Conservation (phyloP, 1,140 invertebrate genomes). For the Caerostris extrusa region DNA sequence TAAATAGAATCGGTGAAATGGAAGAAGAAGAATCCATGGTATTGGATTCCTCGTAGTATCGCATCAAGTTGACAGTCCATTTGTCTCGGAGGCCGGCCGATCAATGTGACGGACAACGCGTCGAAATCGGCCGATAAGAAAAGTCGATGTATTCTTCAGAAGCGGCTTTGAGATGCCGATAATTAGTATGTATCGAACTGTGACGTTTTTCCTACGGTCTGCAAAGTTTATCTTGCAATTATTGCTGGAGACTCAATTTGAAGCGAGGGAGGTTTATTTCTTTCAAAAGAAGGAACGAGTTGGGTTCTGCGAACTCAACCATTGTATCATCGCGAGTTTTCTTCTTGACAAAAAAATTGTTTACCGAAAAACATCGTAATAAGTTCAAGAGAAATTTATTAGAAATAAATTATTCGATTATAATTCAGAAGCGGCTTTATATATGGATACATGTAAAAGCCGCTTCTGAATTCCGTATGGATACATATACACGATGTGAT, state of each 20-base stretch:
- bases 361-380: no score
- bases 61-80: slow-evolving; percentile 54
- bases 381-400: no score
- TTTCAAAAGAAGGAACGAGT: no score
- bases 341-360: no score
- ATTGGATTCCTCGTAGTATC: slow-evolving; percentile 48
- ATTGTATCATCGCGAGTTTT: no score
- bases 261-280: no score
- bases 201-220: neutral
- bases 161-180: slow-evolving; percentile 39
- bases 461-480: no score
- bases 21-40: neutral
- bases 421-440: no score
- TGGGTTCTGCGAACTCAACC: no score
- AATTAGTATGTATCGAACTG: slow-evolving; percentile 32
- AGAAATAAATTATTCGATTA: no score
- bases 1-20: neutral
- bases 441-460: no score
- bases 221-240: slow-evolving; percentile 24
- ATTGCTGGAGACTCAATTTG: neutral
- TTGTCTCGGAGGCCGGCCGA: slow-evolving; percentile 20
- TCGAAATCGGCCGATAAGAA: slow-evolving; percentile 48
- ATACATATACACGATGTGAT: no score
- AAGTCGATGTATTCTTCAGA: slow-evolving; percentile 40
- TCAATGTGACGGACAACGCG: slow-evolving; percentile 37